phyloP scores from a whole-genome alignment of 2,888 invertebrate genomes.

The Pegoplata infirma region DNA sequence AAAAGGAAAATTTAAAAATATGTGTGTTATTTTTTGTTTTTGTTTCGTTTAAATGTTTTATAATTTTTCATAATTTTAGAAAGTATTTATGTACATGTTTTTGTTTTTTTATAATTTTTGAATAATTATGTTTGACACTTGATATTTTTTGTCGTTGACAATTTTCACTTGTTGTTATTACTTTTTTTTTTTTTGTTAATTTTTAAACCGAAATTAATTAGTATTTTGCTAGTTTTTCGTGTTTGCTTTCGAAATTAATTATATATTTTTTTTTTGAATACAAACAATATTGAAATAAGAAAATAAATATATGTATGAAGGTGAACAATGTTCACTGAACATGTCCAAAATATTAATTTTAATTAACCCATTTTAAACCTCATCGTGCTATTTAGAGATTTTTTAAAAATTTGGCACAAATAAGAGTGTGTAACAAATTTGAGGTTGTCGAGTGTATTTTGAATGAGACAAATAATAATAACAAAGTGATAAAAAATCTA shows the following conservation, averaged over 20 bases:
- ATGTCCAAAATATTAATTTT: too few species aligned
- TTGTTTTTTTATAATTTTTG: background rate
- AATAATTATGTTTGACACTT: constrained; percentile 23
- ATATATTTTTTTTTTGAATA: constrained; percentile 11
- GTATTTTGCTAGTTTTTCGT: constrained; percentile 35
- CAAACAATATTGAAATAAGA: constrained; percentile 1
- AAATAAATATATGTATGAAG: constrained; percentile 5
- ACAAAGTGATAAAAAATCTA: too few species aligned
- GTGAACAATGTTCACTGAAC: too few species aligned
- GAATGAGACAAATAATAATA: too few species aligned
- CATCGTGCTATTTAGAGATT: too few species aligned
- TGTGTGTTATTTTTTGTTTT: background rate
- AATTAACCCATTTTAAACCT: too few species aligned
- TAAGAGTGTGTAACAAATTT: too few species aligned
- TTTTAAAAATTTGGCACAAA: too few species aligned
- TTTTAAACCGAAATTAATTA: constrained; percentile 44
- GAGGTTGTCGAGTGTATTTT: too few species aligned
- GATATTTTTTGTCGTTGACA: constrained; percentile 46
- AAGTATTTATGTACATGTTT: too few species aligned
- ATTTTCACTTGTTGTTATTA: constrained; percentile 22
- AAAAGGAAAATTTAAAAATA: too few species aligned
- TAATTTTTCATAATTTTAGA: constrained; percentile 4
- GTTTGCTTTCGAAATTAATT: constrained; percentile 33
- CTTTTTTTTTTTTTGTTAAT: constrained; percentile 20
- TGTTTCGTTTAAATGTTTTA: background rate